phyloP scores from a whole-genome alignment of 2,888 invertebrate genomes.

The Netelia inedita region DNA sequence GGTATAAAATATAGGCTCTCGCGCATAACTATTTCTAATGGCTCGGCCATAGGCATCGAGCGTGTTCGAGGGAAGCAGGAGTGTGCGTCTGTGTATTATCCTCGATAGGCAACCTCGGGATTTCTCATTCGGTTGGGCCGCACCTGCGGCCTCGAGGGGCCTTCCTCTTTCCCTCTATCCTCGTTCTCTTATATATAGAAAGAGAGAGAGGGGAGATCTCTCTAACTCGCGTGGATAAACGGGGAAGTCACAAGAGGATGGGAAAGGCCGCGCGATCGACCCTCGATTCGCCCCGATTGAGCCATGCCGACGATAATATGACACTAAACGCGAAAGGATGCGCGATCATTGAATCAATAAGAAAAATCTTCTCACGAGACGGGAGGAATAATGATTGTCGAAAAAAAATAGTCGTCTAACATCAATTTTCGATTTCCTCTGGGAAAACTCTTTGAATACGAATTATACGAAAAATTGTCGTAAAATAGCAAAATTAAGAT shows the following conservation, averaged over 20 bases:
- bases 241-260: constrained; percentile 47
- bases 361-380: too few relatives aligned
- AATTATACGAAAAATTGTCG: too few relatives aligned
- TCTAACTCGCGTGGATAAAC: constrained; percentile 17
- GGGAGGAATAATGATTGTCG: background rate
- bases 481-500: too few relatives aligned
- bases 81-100: constrained; percentile 6
- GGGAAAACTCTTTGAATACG: too few relatives aligned
- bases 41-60: background rate
- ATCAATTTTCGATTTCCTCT: too few relatives aligned
- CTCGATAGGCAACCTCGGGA: constrained; percentile 43
- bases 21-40: constrained; percentile 14
- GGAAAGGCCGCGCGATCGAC: constrained; percentile 35
- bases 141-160: constrained; percentile 64
- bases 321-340: background rate
- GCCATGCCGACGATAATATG: background rate
- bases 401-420: background rate
- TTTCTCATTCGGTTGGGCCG: constrained; percentile 61
- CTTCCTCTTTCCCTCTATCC: constrained; percentile 16
- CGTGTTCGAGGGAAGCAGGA: background rate
- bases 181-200: background rate
- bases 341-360: background rate
- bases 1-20: background rate
- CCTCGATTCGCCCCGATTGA: constrained; percentile 7
- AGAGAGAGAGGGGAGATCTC: background rate